phyloP scores from a whole-genome alignment of 2,797 vertebrate genomes.

The Danio jaintianensis region DNA sequence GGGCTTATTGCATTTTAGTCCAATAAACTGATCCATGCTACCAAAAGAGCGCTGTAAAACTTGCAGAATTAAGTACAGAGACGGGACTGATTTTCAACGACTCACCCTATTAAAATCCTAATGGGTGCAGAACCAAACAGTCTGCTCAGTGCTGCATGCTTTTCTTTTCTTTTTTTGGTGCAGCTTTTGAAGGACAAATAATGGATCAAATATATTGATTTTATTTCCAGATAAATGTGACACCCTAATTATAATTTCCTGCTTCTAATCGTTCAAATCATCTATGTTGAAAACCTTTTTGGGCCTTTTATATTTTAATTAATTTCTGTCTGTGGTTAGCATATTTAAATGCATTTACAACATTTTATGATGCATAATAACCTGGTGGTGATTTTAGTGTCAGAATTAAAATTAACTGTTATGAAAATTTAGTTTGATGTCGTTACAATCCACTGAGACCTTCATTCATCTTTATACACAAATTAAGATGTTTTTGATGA shows the following conservation, averaged over 20 bases:
- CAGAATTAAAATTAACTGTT: too few species aligned
- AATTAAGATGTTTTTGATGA: too few species aligned
- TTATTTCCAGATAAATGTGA: neutral
- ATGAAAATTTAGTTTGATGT: too few species aligned
- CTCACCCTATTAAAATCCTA: conserved; percentile 28
- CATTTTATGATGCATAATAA: too few species aligned
- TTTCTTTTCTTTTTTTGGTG: conserved; percentile 5
- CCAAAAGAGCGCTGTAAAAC: conserved; percentile 56
- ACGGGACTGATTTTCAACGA: conserved; percentile 50
- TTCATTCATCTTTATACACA: too few species aligned
- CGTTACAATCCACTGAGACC: too few species aligned
- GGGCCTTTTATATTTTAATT: neutral
- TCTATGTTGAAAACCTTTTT: neutral
- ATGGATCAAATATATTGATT: neutral
- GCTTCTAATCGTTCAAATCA: neutral
- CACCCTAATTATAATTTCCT: neutral
- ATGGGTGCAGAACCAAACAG: conserved; percentile 16
- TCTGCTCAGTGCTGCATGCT: neutral
- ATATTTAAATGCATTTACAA: too few species aligned
- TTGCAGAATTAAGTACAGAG: conserved; percentile 65
- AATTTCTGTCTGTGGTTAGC: too few species aligned
- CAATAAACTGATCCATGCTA: conserved; percentile 64
- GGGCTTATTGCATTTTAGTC: conserved; percentile 74
- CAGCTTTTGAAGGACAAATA: neutral
- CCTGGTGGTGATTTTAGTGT: too few species aligned